Evolutionary conservation across 2,888 invertebrate genomes (phyloP).

Genomic region (Oligia fasciuncula): DNA sequence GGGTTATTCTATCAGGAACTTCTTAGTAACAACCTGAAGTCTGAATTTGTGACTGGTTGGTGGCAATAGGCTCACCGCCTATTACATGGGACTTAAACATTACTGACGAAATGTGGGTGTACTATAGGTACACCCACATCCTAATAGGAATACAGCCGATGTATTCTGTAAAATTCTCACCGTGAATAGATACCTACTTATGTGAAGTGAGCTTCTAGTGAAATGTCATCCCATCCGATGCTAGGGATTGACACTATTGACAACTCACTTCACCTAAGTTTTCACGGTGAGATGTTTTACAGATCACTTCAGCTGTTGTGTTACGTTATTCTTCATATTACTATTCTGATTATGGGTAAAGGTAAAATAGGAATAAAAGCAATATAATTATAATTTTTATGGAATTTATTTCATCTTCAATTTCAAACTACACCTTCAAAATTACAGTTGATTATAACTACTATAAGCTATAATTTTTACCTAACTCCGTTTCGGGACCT

Average conservation of each 20-base stretch:
- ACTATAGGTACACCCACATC: too few relatives aligned
- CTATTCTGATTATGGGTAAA: not conserved
- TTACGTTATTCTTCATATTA: too few relatives aligned
- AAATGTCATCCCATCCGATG: too few relatives aligned
- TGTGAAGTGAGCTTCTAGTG: too few relatives aligned
- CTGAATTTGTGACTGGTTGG: not conserved
- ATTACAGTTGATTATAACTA: slow-evolving; percentile 90
- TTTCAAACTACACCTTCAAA: slow-evolving; percentile 90
- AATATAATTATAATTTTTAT: slow-evolving; percentile 67
- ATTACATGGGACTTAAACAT: not conserved
- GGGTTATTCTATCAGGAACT: not conserved
- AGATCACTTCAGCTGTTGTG: too few relatives aligned
- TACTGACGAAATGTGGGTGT: not conserved
- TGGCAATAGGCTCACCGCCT: not conserved
- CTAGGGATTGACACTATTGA: too few relatives aligned
- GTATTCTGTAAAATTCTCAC: too few relatives aligned
- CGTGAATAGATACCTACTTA: too few relatives aligned
- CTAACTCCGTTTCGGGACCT: slow-evolving; percentile 84
- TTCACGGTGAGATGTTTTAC: too few relatives aligned
- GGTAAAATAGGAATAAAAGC: slow-evolving; percentile 48
- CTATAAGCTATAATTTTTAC: slow-evolving; percentile 88
- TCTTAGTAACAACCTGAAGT: not conserved
- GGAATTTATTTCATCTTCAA: slow-evolving; percentile 88
- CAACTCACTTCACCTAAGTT: too few relatives aligned
- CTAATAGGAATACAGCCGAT: not conserved